Base-by-base conservation (phyloP, 2,888 invertebrate genomes). In the Diarsia brunnea region DNA sequence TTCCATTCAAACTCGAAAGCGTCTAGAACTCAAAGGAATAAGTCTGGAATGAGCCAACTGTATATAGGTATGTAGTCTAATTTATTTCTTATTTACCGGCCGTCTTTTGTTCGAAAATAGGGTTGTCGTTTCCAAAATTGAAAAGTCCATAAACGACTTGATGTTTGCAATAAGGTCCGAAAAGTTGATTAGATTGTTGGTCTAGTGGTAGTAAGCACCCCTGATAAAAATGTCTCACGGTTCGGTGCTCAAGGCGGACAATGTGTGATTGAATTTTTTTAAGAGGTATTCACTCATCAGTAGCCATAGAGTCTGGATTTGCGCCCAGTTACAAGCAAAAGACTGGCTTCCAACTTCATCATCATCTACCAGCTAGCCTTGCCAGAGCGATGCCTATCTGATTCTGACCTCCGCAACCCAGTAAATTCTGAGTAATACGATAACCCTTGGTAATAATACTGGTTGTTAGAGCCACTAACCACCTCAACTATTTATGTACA, bases 11-110 rank as follows among this genome's bases (percentile, higher is more conserved):
- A 64, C 5, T 63, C 43, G n/a, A 21, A 58, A 24, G n/a, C 47
- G 47, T 49, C 49, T 75, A 10, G 61, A 53, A 47, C 55, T 72
- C 79, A 77, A 77, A 64, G 27, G 55, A 72, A 77, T 69, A 45
- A 51, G 73, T 58, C 80, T 64, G 63, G 10, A 55, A n/a, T 21
- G n/a, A 77, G 49, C 2, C 73, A 58, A 45, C 4, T 55, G 49
- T 77, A 14, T 7, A 43, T 14, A 47, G 8, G 10, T 60, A 27
- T 31, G 19, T 43, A 72, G 55, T 80, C 55, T 58, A 77, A 79
- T 78, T 73, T 80, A 58, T 78, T 65, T 78, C 51, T 78, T 78
- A 73, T 79, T 79, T 58, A 51, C 51, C 19, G 27, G 31, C 16
- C 31, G 21, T 55, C 27, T 16, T 73, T 79, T 43, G 38, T 24